These are phyloP conservation scores for Epinephelus lanceolatus DNA, from an alignment of 2,113 vertebrate genomes.

Conservation along the genomic window DNA sequence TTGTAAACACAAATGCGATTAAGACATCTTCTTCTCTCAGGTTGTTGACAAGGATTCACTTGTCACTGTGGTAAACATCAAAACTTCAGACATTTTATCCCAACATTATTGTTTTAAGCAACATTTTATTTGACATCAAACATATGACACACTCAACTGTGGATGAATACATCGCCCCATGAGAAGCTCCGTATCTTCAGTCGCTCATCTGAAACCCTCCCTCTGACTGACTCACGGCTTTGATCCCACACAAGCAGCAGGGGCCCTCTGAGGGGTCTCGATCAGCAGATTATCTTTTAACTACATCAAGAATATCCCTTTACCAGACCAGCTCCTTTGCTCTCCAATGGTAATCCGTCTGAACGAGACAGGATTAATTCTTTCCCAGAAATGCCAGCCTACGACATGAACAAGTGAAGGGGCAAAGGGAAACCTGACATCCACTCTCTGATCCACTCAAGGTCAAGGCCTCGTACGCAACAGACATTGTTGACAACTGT, in stretches of 20 bases:
- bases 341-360: slow-evolving; percentile 50
- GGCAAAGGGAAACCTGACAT: slow-evolving; percentile 36
- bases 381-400: slow-evolving; percentile 48
- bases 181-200: slow-evolving; percentile 28
- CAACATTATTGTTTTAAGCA: background rate
- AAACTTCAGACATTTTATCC: background rate
- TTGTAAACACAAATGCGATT: slow-evolving; percentile 3
- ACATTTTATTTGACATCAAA: slow-evolving; percentile 7
- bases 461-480: slow-evolving; percentile 11
- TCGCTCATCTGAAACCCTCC: slow-evolving; percentile 11
- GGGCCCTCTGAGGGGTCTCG: slow-evolving; percentile 30
- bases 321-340: slow-evolving; percentile 26
- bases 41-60: slow-evolving; percentile 18
- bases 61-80: background rate
- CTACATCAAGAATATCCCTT: slow-evolving; percentile 50
- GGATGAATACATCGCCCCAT: background rate
- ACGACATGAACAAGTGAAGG: slow-evolving; percentile 40
- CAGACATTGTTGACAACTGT: slow-evolving; percentile 26
- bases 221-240: slow-evolving; percentile 13
- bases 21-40: background rate
- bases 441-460: slow-evolving; percentile 15
- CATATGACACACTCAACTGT: background rate
- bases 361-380: slow-evolving; percentile 45
- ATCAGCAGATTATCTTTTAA: slow-evolving; percentile 61
- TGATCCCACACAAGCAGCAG: slow-evolving; percentile 32